Base-by-base conservation (phyloP, 2,113 vertebrate genomes). In the Potamarius usumacintae region DNA sequence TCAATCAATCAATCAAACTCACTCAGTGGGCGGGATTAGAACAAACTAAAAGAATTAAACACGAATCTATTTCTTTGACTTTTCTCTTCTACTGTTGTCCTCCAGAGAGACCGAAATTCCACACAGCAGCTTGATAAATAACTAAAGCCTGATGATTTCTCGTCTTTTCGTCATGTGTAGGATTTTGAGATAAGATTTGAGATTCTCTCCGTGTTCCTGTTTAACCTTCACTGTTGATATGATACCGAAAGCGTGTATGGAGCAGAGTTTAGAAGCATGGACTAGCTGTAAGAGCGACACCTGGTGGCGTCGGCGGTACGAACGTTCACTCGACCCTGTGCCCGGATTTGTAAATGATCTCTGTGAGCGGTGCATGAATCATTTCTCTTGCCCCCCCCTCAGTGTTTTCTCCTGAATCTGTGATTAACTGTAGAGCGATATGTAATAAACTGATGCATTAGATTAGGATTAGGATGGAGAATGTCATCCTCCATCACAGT, bases 211-310 rank as follows among this genome's bases (percentile, higher is more conserved):
- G 9, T n/a, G 77, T 57, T 69, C 12, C 9, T 3, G 14, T 72
- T 82, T 27, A 72, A 82, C 53, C 34, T 82, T 82, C 55, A 42
- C 12, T 22, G 57, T n/a, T 14, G 57, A 48, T 5, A 2, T 17
- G 18, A 42, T 42, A 42, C 42, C 42, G 42, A 42, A 42, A 42
- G 42, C 42, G 30, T 20, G 17, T 48, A 48, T 22, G 25, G 60
- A 67, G 34, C 78, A 53, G 55, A 8, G 11, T 82, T 69, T 77
- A 27, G 85, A 87, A 60, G n/a, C 10, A 17, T 74, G 57, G 78
- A 22, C 57, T 30, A 93, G 89, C 78, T 91, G 92, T 92, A 90
- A 92, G 84, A 94, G 90, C 90, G 94, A 92, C 95, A 94, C 91
- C 95, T 95, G 92, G 94, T 94, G 95, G 94, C 90, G 27, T 94